Base-by-base conservation (phyloP, 2,888 invertebrate species). In the Diplolepis rosae region DNA sequence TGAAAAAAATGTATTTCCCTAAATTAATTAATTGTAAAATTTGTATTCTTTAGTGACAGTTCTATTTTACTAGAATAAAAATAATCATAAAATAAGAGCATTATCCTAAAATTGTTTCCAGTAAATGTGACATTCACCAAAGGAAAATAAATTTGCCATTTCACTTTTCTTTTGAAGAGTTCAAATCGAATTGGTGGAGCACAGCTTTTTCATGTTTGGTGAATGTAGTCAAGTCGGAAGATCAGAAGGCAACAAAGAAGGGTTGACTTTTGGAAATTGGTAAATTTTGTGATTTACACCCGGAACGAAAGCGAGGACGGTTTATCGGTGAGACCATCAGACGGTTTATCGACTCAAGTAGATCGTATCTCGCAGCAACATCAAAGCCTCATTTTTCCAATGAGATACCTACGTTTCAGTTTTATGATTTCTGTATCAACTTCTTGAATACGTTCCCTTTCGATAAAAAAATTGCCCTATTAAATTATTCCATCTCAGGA, bases 371-470 rank as follows among this genome's bases (percentile, higher is more conserved):
- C 50, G 65, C 54, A 35, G 39, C 32, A 65, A 24, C 54, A 42
- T 65, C 65, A 65, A 68, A 71, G 70, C 54, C 66, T 75, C 67
- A 73, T 78, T 77, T 71, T 71, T 66, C 61, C 68, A 75, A 77
- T 77, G 66, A 76, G 69, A 50, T 72, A 71, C 72, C 75, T 69
- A 69, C 56, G 71, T 71, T 51, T 65, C 32, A 72, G 68, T 71
- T 78, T 80, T 78, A 81, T 69, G 77, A 69, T 71, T 75, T 72
- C 66, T 56, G 30, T 73, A 72, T 69, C 24, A 50, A 18, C 24
- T 48, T 27, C 27, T 24, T 50, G 11, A 50, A 24, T 27, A 50
- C 22, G 4, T 50, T 50, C 27, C 50, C 11, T 11, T 18, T 50
- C 13, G 24, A 24, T 2, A 13, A 50, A 1, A 50, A 7, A 50